These are phyloP conservation scores for Phalera bucephala DNA, from an alignment of 2,888 invertebrate species.

Conservation along the genomic window DNA sequence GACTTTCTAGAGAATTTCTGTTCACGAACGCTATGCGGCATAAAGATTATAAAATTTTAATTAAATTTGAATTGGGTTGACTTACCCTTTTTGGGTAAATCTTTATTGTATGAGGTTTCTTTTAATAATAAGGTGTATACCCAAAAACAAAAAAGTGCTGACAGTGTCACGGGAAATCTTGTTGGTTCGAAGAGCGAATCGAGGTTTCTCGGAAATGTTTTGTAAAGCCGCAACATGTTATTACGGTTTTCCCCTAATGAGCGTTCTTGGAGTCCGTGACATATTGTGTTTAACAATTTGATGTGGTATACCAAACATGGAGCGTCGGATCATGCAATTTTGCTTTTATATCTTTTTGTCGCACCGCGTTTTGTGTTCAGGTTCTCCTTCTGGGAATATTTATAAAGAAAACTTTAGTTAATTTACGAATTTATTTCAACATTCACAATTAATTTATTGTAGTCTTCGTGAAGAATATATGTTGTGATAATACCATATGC, in stretches of 20 bases:
- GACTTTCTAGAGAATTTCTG: too few species aligned
- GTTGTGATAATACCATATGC: background rate
- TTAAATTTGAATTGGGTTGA: too few species aligned
- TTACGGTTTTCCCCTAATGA: background rate
- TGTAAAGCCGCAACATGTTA: conserved; percentile 3
- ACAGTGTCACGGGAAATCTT: background rate
- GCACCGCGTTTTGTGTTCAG: conserved; percentile 1
- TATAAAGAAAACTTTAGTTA: too few species aligned
- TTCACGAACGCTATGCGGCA: too few species aligned
- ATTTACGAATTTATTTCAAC: too few species aligned
- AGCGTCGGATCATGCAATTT: background rate
- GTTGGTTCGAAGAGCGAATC: background rate
- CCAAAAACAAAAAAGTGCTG: background rate
- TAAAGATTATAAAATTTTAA: background rate
- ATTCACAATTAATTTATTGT: too few species aligned
- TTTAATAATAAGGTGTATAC: background rate
- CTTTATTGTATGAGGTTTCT: background rate
- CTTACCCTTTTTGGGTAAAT: too few species aligned
- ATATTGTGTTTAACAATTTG: background rate
- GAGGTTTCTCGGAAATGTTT: conserved; percentile 1
- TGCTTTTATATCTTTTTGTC: background rate
- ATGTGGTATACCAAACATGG: background rate
- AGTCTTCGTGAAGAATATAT: too few species aligned
- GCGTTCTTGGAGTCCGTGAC: background rate
- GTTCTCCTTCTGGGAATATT: too few species aligned